phyloP scores from a whole-genome alignment of 2,113 vertebrate species.

The Salvelinus fontinalis region DNA sequence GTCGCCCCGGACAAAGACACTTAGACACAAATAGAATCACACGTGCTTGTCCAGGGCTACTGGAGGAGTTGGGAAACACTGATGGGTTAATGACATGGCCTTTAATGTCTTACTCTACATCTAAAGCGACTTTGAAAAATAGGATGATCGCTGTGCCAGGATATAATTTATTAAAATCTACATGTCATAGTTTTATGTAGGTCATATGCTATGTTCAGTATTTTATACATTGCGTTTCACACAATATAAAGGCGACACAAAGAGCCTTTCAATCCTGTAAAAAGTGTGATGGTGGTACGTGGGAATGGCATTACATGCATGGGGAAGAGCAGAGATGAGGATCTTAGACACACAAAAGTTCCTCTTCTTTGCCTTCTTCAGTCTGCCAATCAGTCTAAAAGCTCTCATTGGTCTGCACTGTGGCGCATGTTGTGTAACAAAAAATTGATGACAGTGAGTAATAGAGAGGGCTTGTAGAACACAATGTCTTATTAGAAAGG shows the following conservation, averaged over 20 bases:
- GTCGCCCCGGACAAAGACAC: too few species aligned
- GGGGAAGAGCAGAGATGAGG: not conserved
- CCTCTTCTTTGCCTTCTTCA: constrained; percentile 1
- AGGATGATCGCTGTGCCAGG: not conserved
- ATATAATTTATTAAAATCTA: not conserved
- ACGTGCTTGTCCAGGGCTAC: too few species aligned
- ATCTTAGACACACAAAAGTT: constrained; percentile 6
- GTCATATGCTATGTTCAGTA: not conserved
- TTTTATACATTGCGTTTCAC: not conserved
- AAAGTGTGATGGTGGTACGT: not conserved
- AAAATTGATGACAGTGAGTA: constrained; percentile 16
- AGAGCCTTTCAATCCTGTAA: not conserved
- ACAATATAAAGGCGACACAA: not conserved
- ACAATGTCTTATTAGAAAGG: constrained; percentile 9
- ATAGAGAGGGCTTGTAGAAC: constrained; percentile 9
- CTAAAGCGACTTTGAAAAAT: not conserved
- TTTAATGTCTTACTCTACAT: not conserved
- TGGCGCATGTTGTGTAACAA: constrained; percentile 11
- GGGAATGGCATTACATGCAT: not conserved
- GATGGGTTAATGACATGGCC: not conserved
- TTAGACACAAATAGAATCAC: too few species aligned
- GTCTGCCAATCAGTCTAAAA: constrained; percentile 35
- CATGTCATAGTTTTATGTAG: not conserved
- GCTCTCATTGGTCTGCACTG: constrained; percentile 19
- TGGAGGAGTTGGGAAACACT: too few species aligned